Evolutionary conservation across 2,888 invertebrate species (phyloP).

Genomic region (Callimorpha dominula): DNA sequence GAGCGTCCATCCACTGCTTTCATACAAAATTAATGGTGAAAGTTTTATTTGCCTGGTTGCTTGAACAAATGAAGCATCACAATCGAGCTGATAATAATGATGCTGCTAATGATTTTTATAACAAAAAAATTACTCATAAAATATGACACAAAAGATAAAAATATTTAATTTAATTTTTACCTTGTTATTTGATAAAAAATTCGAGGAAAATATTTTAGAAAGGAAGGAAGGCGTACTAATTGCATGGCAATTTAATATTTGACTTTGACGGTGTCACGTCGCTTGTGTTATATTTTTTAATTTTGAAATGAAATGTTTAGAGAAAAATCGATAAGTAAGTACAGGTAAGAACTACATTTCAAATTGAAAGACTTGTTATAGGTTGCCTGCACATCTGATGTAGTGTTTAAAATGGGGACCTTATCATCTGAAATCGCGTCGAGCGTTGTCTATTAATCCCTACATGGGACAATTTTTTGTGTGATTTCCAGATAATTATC

Average conservation of each 20-base stretch:
- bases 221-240: slow-evolving; percentile 14
- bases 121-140: background rate
- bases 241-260: slow-evolving; percentile 22
- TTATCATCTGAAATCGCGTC: too few relatives aligned
- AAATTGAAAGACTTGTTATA: too few relatives aligned
- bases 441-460: too few relatives aligned
- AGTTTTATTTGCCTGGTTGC: background rate
- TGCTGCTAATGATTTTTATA: background rate
- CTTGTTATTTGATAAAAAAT: background rate
- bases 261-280: slow-evolving; percentile 14
- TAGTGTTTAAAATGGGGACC: too few relatives aligned
- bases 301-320: slow-evolving; percentile 7
- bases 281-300: background rate
- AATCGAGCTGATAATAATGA: background rate
- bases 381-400: too few relatives aligned
- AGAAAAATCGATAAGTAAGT: background rate
- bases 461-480: too few relatives aligned
- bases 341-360: background rate
- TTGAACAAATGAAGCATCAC: background rate
- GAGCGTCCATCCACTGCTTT: background rate
- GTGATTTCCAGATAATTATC: too few relatives aligned
- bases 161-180: background rate
- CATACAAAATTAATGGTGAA: background rate
- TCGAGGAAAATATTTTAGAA: background rate
- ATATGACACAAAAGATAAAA: background rate